phyloP scores from a whole-genome alignment of 2,888 invertebrate species.

The Harpalus rufipes region DNA sequence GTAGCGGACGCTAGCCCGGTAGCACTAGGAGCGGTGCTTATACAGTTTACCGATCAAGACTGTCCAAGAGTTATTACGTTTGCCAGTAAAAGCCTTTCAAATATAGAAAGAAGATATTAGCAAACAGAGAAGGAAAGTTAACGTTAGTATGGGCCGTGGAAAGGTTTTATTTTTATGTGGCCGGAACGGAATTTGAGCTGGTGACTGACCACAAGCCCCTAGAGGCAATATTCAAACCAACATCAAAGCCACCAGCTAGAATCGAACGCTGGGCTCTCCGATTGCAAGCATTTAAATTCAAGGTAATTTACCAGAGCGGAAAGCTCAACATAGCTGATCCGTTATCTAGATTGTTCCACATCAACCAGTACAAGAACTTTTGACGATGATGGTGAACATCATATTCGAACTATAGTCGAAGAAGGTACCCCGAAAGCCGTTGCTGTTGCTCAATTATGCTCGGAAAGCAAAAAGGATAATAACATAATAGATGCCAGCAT shows the following conservation, averaged over 20 bases:
- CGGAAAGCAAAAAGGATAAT: conserved; percentile 49
- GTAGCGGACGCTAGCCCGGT: conserved; percentile 72
- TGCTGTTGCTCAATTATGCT: conserved; percentile 27
- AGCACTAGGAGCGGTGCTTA: conserved; percentile 71
- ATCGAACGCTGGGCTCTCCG: conserved; percentile 71
- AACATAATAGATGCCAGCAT: conserved; percentile 59
- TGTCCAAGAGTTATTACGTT: conserved; percentile 70
- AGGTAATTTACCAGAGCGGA: no score
- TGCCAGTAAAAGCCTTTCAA: conserved; percentile 70
- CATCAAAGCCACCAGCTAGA: conserved; percentile 69
- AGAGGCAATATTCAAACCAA: conserved; percentile 71
- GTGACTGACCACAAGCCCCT: conserved; percentile 74
- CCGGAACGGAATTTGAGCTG: conserved; percentile 74
- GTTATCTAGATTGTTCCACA: no score
- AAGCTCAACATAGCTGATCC: no score
- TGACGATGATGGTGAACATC: conserved; percentile 43
- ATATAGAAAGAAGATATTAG: conserved; percentile 71
- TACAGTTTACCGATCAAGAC: conserved; percentile 69
- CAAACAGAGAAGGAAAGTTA: conserved; percentile 74
- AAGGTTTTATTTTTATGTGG: conserved; percentile 75
- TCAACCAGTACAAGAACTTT: conserved; percentile 66
- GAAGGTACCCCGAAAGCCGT: background rate
- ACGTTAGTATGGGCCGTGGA: conserved; percentile 75
- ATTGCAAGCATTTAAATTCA: conserved; percentile 69
- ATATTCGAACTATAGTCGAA: background rate